Evolutionary conservation across 2,888 invertebrate species (phyloP).

Genomic region (Caenorhabditis angaria): DNA sequence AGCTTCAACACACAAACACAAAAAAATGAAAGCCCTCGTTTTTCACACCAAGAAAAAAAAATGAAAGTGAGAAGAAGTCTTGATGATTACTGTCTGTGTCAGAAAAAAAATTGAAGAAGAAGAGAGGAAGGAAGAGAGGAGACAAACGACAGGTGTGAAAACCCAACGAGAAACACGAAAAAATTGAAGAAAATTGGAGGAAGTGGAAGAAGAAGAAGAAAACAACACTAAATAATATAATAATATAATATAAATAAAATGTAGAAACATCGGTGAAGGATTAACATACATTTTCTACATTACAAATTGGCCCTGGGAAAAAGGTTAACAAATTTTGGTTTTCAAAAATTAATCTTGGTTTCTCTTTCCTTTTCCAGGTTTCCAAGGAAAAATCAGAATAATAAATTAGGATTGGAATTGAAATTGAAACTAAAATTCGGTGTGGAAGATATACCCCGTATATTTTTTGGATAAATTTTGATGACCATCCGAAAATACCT

Average conservation of each 20-base stretch:
- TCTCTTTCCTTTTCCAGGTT: no score
- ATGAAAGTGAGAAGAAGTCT: conserved; percentile 1
- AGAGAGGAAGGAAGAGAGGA: neutral
- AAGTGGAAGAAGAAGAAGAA: conserved; percentile 3
- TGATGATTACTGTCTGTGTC: conserved; percentile 4
- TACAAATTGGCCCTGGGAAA: neutral
- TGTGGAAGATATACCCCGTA: no score
- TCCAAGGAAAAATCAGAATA: no score
- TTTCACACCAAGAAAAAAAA: neutral
- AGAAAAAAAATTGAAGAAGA: no score
- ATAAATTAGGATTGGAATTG: no score
- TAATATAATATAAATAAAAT: neutral
- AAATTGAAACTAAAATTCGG: no score
- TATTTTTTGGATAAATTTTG: no score
- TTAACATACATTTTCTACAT: neutral
- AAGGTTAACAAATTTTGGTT: no score
- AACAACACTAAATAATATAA: no score
- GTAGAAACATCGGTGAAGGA: conserved; percentile 6
- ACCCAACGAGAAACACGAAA: neutral
- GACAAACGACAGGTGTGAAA: conserved; percentile 3
- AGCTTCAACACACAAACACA: neutral
- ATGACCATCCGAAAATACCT: no score
- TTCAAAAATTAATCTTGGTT: no score
- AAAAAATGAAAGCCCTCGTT: neutral
- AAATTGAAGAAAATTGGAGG: conserved; percentile 5